Base-by-base conservation (phyloP, 2,797 vertebrate genomes). In the Enteromius unitaeniatus region DNA sequence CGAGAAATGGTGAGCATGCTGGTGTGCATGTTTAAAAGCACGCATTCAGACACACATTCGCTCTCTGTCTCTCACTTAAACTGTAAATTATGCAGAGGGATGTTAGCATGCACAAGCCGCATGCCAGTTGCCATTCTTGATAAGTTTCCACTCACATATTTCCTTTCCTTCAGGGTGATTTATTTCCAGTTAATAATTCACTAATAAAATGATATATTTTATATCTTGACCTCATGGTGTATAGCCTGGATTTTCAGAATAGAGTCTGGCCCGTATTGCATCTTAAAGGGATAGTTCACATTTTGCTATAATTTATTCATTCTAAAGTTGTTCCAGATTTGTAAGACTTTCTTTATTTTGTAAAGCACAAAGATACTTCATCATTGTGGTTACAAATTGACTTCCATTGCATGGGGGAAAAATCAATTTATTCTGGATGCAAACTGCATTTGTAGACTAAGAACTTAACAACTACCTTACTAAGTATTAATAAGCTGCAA, bases 21-120 rank as follows among this genome's bases (percentile, higher is more conserved):
- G 74, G 74, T 69, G 34, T 70, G 74, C 72, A 75, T 82, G 45
- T 65, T 53, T 82, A 53, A 67, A 42, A 49, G 58, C 45, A 40
- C 31, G 21, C 60, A 67, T 23, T 60, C 37, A 83, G 10, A 37
- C 15, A 49, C 69, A 7, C 37, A 23, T 58, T 65, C 15, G 47
- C 37, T 76, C 31, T 53, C 45, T 65, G 47, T 42, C 65, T 79
- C 64, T 69, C 28, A 75, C 45, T 67, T 82, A 73, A 62, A 82
- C 28, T 62, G 47, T 74, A 51, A 82, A 75, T 75, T 67, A 67
- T 82, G 60, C 81, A 76, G 55, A 65, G 80, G 72, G 42, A 51
- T 65, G 58, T 74, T 37, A 10, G 69, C 26, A 17, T 82, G 69
- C 79, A 47, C 60, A 79, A 65, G 53, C 42, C n/a, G n/a, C 26